Evolutionary conservation across 2,797 vertebrate genomes (phyloP).

Genomic region (Sardinella longiceps): DNA sequence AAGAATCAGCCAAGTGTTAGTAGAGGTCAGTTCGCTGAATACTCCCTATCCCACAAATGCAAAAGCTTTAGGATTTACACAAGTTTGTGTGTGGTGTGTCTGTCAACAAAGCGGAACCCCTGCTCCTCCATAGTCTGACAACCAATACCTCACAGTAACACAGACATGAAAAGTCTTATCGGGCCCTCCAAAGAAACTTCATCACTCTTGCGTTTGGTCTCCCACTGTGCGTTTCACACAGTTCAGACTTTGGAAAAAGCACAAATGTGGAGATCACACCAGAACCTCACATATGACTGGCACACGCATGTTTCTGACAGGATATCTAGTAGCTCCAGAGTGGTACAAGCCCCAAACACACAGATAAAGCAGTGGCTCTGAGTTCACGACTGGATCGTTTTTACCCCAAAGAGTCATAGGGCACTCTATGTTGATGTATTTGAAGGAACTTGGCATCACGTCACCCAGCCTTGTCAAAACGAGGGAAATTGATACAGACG

Average conservation of each 20-base stretch:
- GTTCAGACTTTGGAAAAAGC: conserved; percentile 19
- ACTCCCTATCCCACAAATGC: background rate
- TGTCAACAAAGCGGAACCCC: conserved; percentile 7
- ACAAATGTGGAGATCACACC: conserved; percentile 14
- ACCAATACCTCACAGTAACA: conserved; percentile 19
- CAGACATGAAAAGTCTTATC: conserved; percentile 41
- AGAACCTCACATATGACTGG: conserved; percentile 28
- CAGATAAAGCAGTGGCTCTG: conserved; percentile 58
- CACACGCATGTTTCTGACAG: conserved; percentile 26
- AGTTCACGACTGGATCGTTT: conserved; percentile 64
- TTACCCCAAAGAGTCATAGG: conserved; percentile 63
- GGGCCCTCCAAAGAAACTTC: conserved; percentile 30
- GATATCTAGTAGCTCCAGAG: conserved; percentile 52
- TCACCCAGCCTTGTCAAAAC: conserved; percentile 66
- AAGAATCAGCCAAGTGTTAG: background rate
- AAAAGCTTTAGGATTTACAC: conserved; percentile 14
- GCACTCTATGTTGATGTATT: conserved; percentile 60
- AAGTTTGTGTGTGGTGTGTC: conserved; percentile 34
- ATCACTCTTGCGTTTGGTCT: background rate
- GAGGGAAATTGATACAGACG: conserved; percentile 65
- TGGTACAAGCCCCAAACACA: conserved; percentile 60
- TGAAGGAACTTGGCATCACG: conserved; percentile 60
- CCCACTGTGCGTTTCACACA: conserved; percentile 29
- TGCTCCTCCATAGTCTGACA: conserved; percentile 37
- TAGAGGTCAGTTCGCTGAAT: background rate